phyloP scores from a whole-genome alignment of 2,113 vertebrate species.

The Cryptoleucopteryx plumbea region DNA sequence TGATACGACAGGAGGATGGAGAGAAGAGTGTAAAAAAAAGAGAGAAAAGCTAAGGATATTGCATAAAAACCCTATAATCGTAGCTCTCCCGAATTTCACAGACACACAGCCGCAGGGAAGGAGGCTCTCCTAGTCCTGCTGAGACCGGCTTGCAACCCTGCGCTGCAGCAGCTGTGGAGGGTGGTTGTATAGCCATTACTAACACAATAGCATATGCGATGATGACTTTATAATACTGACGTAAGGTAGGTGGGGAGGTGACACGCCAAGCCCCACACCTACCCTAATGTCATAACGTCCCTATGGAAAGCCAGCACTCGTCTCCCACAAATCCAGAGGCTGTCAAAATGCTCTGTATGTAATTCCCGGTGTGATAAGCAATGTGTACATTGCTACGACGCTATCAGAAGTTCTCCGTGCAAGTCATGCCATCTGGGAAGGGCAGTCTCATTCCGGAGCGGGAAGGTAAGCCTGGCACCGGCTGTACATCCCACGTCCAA shows the following conservation, averaged over 20 bases:
- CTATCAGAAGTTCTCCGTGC: neutral
- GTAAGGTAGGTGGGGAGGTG: slow-evolving; percentile 19
- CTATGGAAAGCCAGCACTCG: neutral
- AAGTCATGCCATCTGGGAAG: neutral
- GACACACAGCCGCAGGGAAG: neutral
- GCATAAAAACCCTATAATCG: neutral
- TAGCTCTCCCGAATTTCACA: neutral
- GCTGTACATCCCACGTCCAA: neutral
- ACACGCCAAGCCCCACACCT: neutral
- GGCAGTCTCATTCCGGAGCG: neutral
- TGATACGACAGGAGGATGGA: neutral
- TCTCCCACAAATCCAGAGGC: neutral
- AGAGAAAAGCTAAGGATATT: neutral
- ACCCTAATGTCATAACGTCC: rapidly evolving
- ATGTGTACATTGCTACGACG: neutral
- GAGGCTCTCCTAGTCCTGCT: neutral
- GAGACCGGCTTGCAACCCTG: neutral
- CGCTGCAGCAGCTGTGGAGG: neutral
- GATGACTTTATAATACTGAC: slow-evolving; percentile 4
- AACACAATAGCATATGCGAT: neutral
- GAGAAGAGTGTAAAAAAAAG: neutral
- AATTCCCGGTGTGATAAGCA: neutral
- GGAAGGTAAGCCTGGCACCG: neutral
- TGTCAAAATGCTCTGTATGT: neutral
- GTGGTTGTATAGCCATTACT: neutral